phyloP scores from a whole-genome alignment of 2,113 vertebrate species.

The Tragelaphus imberbis region DNA sequence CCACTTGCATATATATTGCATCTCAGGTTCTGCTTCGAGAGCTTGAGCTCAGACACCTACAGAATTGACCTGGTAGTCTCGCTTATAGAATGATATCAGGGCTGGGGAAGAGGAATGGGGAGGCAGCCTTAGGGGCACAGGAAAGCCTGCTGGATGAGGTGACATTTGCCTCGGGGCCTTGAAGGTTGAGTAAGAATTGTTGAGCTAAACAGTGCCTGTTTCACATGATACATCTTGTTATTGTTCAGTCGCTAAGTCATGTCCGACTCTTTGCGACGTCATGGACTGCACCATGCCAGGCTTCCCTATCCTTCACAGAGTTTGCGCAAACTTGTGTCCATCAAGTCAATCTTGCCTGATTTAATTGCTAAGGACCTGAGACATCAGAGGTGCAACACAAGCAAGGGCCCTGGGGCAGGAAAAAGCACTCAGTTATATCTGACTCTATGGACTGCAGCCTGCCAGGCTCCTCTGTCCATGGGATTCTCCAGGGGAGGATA shows the following conservation, averaged over 20 bases:
- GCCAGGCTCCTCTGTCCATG: neutral
- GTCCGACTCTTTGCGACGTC: rapidly evolving
- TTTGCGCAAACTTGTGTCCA: neutral
- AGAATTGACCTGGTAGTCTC: neutral
- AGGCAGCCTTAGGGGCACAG: neutral
- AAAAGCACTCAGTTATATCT: neutral
- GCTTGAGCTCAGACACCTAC: neutral
- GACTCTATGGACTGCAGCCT: neutral
- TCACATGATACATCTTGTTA: neutral
- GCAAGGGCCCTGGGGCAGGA: neutral
- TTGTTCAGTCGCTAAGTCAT: neutral
- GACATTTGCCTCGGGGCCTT: neutral
- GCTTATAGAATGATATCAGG: neutral
- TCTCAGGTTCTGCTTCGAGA: neutral
- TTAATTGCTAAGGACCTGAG: neutral
- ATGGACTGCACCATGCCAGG: neutral
- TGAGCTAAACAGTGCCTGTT: neutral
- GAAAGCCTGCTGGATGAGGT: neutral
- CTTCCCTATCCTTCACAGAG: neutral
- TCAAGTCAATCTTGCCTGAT: neutral
- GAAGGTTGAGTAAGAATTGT: neutral
- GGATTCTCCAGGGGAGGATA: neutral
- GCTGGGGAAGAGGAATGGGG: neutral
- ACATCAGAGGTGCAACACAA: neutral
- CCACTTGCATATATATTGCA: neutral